These are phyloP conservation scores for Pholis gunnellus DNA, from an alignment of 2,113 vertebrate genomes.

Conservation along the genomic window DNA sequence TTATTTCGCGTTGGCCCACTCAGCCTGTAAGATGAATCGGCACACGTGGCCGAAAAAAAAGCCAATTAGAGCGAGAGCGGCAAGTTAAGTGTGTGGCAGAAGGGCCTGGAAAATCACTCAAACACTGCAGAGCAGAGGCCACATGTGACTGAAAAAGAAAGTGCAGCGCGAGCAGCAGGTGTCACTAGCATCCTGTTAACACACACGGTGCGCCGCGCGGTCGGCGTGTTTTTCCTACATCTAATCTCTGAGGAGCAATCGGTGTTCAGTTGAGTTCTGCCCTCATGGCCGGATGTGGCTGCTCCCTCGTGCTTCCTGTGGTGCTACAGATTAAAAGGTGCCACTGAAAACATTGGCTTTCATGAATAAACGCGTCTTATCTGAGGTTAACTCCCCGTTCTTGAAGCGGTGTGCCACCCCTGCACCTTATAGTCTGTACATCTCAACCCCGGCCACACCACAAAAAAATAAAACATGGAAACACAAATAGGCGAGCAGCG, in stretches of 20 bases:
- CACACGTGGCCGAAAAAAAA: not conserved
- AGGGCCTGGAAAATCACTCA: not conserved
- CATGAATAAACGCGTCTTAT: conserved; percentile 1
- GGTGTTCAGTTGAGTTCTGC: not conserved
- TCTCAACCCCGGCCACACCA: not conserved
- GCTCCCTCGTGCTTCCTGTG: conserved; percentile 64
- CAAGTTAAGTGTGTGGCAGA: not conserved
- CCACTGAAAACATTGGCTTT: conserved; percentile 38
- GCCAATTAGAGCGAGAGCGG: conserved; percentile 24
- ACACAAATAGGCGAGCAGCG: conserved; percentile 48
- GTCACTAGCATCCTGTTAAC: conserved; percentile 1
- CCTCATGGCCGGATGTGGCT: conserved; percentile 63
- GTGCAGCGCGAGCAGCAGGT: conserved; percentile 18
- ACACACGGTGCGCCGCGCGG: not conserved
- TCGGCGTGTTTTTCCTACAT: not conserved
- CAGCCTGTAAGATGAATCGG: not conserved
- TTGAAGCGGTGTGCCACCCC: not conserved
- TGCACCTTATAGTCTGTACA: not conserved
- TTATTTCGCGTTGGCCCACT: not conserved
- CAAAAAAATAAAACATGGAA: conserved; percentile 22
- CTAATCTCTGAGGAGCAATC: conserved; percentile 22
- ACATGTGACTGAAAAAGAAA: not conserved
- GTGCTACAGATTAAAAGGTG: conserved; percentile 33
- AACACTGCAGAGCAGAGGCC: not conserved
- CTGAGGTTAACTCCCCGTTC: conserved; percentile 11